Evolutionary conservation across 2,888 invertebrate species (phyloP).

Genomic region (Perithous albicinctus): DNA sequence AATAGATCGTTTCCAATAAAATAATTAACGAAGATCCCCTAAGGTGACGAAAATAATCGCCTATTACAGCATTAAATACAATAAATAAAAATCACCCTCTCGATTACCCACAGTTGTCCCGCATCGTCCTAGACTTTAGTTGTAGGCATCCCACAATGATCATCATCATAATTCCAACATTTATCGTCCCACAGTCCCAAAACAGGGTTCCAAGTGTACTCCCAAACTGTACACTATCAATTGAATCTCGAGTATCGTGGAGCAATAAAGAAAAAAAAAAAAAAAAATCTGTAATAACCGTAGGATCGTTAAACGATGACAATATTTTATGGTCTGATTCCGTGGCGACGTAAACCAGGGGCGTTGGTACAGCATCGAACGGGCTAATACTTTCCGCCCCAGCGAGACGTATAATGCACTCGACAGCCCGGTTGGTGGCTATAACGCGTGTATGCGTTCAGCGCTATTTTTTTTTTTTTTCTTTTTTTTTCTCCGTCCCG

Average conservation of each 20-base stretch:
- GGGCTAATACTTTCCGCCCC: not conserved
- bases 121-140: not conserved
- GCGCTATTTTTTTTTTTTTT: not conserved
- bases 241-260: slow-evolving; percentile 19
- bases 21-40: not conserved
- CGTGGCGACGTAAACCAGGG: not conserved
- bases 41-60: not conserved
- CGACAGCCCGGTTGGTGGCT: slow-evolving; percentile 1
- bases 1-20: too few species aligned
- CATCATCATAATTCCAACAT: slow-evolving; percentile 28
- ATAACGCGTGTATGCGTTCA: slow-evolving; percentile 11
- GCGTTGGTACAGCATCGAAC: not conserved
- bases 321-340: slow-evolving; percentile 37
- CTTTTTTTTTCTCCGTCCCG: slow-evolving; percentile 27
- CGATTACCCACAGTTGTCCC: slow-evolving; percentile 1
- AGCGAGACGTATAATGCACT: slow-evolving; percentile 25
- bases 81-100: not conserved
- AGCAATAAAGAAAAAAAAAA: slow-evolving; percentile 23
- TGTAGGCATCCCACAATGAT: not conserved
- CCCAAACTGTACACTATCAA: slow-evolving; percentile 23
- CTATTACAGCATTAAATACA: not conserved
- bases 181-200: slow-evolving; percentile 1
- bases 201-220: not conserved
- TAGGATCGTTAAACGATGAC: slow-evolving; percentile 23
- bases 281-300: slow-evolving; percentile 4